Evolutionary conservation across 2,888 invertebrate genomes (phyloP), one percentile per base, ranked within the genome.

Genomic region (Ophonus ardosiacus): DNA sequence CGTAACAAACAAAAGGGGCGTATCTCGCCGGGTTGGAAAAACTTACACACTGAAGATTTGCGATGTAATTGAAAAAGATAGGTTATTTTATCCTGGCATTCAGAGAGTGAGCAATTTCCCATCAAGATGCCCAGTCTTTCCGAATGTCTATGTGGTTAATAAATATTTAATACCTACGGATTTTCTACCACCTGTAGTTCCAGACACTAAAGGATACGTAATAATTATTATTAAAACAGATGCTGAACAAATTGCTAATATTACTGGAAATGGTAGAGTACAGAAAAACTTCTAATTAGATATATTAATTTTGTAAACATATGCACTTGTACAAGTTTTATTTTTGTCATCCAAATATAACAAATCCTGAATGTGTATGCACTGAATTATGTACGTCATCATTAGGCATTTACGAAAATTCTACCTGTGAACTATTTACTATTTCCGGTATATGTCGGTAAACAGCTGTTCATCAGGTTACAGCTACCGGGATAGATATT

Each of bases 21-120:
- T 51, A 2, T 8, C 43, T 3, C 43, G 13, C 13, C 43, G 4
- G 43, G 0, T 51, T 17, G 65, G 21, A 7, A 65, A 65, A 13
- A 65, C 74, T 43, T 8, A 38, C 7, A 15, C 24, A 7, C 1
- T 15, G 13, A 74, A 43, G 13, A 15, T 43, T 38, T 74, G 74
- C 15, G 74, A 74, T 18, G 43, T 38, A 3, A 40, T 74, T 15
- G 38, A 74, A 38, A 74, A 38, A 3, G 74, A 74, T 40, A 40
- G 15, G 15, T 0, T 40, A 10, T 40, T 74, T 74, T 74, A 74
- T 15, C 74, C 74, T 10, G 17, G 0, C 17, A 15, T 74, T 40
- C n/a, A 5, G 43, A 38, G 43, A 38, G n/a, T n/a, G 7, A 43
- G 74, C n/a, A 74, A 74, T 74, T n/a, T 74, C 0, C 74, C 74